phyloP scores from a whole-genome alignment of 2,888 invertebrate species.

The Oxytorus armatus region DNA sequence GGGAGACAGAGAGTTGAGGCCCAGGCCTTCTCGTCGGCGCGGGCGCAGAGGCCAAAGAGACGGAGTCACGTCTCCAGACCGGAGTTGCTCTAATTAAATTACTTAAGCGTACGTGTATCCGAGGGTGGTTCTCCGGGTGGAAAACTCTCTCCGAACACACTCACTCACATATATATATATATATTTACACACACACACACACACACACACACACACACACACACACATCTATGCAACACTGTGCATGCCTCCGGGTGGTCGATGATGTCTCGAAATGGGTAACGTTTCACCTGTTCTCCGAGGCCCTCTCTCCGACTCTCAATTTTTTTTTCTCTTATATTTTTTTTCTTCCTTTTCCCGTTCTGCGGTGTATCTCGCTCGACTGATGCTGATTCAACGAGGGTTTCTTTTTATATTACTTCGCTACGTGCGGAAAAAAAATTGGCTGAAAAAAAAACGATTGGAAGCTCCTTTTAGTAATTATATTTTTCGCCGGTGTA shows the following conservation, averaged over 20 bases:
- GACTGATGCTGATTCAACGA: slow-evolving; percentile 19
- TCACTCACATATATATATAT: too few species aligned
- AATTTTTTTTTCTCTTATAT: slow-evolving; percentile 17
- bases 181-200: too few species aligned
- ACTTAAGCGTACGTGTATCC: slow-evolving; percentile 84
- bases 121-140: slow-evolving; percentile 74
- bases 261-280: slow-evolving; percentile 75
- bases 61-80: slow-evolving; percentile 83
- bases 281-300: slow-evolving; percentile 63
- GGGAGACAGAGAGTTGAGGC: slow-evolving; percentile 77
- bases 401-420: slow-evolving; percentile 1
- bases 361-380: slow-evolving; percentile 26
- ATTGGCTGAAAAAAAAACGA: neutral
- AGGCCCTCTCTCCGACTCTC: slow-evolving; percentile 10
- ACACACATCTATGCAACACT: slow-evolving; percentile 27
- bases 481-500: neutral
- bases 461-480: neutral
- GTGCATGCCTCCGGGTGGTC: slow-evolving; percentile 63
- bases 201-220: too few species aligned
- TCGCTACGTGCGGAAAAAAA: neutral
- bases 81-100: slow-evolving; percentile 84
- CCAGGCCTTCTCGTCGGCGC: slow-evolving; percentile 82
- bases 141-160: slow-evolving; percentile 47
- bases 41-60: slow-evolving; percentile 77
- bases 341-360: slow-evolving; percentile 10